Percentiles rank a stretch among this genome's conserved stretches.
Evolutionary conservation across 2,797 vertebrate species (phyloP).

Genomic region (Acestrorhynchus altus): DNA sequence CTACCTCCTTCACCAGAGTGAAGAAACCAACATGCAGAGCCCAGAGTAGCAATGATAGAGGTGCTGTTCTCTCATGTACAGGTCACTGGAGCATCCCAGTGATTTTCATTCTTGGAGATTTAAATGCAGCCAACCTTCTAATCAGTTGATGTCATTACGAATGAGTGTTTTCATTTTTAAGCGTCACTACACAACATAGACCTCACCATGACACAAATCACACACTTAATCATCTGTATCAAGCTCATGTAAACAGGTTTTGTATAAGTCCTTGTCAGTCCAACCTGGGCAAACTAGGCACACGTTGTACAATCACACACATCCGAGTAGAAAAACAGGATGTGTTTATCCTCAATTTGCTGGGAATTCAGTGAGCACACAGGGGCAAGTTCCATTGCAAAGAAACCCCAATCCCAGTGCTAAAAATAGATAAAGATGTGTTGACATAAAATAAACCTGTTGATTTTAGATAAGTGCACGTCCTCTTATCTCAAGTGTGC

Average conservation of each 20-base stretch:
- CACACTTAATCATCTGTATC: background rate
- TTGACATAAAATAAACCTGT: slow-evolving; percentile 43
- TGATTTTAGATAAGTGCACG: slow-evolving; percentile 26
- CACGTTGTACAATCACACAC: slow-evolving; percentile 18
- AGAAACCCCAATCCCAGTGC: slow-evolving; percentile 31
- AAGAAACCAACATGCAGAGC: no score
- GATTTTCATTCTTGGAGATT: no score
- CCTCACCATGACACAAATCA: background rate
- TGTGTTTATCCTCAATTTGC: slow-evolving; percentile 12
- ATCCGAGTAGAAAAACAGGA: slow-evolving; percentile 14
- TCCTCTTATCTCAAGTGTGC: slow-evolving; percentile 43
- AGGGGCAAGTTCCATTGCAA: slow-evolving; percentile 21
- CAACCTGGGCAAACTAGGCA: background rate
- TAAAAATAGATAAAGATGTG: slow-evolving; percentile 35
- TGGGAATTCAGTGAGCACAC: background rate
- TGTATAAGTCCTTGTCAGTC: background rate
- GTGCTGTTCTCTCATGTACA: no score
- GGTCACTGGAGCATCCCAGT: no score
- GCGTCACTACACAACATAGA: background rate
- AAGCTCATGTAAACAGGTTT: background rate
- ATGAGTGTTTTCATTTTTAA: background rate
- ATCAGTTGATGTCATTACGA: background rate
- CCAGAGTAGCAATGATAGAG: no score
- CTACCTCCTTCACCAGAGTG: no score
- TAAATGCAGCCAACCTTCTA: background rate